Evolutionary conservation across 1,140 invertebrate genomes (phyloP).

Genomic region (Dryas iulia): DNA sequence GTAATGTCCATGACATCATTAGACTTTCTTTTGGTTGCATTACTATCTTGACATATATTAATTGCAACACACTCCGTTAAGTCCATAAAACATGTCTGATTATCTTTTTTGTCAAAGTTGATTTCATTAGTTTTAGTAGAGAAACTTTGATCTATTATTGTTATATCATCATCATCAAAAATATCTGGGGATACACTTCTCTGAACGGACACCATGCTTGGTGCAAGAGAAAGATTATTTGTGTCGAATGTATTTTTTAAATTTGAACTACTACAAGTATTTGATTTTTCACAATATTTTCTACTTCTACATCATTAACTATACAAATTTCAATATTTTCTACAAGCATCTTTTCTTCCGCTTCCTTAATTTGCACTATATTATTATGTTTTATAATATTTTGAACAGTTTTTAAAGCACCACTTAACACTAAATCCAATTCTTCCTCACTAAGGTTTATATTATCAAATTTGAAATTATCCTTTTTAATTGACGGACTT

Average conservation of each 20-base stretch:
- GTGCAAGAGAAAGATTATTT: neutral
- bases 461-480: constrained; percentile 47
- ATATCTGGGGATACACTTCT: constrained; percentile 79
- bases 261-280: neutral
- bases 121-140: constrained; percentile 7
- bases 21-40: constrained; percentile 48
- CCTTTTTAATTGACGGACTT: constrained; percentile 53
- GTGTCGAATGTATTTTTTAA: neutral
- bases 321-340: neutral
- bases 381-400: constrained; percentile 34
- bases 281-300: neutral
- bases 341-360: neutral
- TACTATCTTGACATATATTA: neutral
- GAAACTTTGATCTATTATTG: constrained; percentile 35
- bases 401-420: constrained; percentile 42
- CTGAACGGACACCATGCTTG: neutral
- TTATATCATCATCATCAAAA: constrained; percentile 76
- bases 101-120: constrained; percentile 26
- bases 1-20: constrained; percentile 69
- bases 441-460: constrained; percentile 57
- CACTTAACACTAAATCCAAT: constrained; percentile 65
- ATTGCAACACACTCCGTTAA: constrained; percentile 53
- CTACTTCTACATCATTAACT: neutral
- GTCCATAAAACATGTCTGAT: constrained; percentile 50
- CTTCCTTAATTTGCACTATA: neutral